Evolutionary conservation across 1,140 invertebrate species (phyloP).

Genomic region (Drosophila insularis): DNA sequence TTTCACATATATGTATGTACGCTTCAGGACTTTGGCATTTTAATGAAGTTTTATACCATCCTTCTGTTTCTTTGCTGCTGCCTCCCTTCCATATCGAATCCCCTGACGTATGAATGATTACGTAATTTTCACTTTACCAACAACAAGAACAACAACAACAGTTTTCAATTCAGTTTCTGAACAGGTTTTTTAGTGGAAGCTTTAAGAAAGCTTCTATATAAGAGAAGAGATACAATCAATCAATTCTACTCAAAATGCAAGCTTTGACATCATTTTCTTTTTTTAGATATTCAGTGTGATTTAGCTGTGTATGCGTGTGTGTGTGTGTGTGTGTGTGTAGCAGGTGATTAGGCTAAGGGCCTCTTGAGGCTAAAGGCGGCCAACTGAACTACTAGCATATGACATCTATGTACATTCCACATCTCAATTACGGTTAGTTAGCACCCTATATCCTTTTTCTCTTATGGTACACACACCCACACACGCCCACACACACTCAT

Average conservation of each 20-base stretch:
- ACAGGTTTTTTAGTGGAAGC: neutral
- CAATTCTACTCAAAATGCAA: constrained; percentile 38
- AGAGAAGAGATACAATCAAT: constrained; percentile 31
- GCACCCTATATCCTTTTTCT: constrained; percentile 25
- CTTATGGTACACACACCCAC: neutral
- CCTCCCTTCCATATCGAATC: neutral
- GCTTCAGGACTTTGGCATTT: constrained; percentile 36
- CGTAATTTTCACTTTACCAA: constrained; percentile 31
- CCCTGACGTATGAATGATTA: constrained; percentile 60
- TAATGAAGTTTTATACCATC: constrained; percentile 51
- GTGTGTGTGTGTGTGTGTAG: constrained; percentile 27
- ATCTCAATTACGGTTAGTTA: constrained; percentile 62
- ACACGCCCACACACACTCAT: constrained; percentile 30
- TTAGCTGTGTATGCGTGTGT: neutral
- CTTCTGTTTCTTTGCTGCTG: constrained; percentile 3
- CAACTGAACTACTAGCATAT: constrained; percentile 14
- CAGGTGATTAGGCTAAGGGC: constrained; percentile 55
- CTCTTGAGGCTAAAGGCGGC: constrained; percentile 44
- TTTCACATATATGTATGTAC: constrained; percentile 30
- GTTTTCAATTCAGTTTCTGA: neutral
- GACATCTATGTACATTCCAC: constrained; percentile 15
- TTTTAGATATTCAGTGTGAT: neutral
- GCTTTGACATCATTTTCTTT: constrained; percentile 39
- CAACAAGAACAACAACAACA: no score
- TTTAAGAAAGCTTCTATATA: constrained; percentile 1